These are phyloP conservation scores for Drosophila basisetae DNA, from an alignment of 2,888 invertebrate species.

Conservation along the genomic window DNA sequence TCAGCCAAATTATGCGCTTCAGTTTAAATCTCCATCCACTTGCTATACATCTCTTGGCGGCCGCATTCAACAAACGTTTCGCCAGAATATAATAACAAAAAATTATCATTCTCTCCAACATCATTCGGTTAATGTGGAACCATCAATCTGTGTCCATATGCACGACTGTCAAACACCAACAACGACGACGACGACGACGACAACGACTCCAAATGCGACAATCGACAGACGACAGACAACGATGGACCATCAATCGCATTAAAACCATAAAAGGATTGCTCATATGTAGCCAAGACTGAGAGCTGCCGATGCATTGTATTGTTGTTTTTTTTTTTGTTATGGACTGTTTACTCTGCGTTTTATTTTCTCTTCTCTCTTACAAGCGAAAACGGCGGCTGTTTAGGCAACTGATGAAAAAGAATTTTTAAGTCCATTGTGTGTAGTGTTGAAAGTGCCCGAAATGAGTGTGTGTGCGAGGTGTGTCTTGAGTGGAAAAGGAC, in stretches of 20 bases:
- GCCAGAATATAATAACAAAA: constrained; percentile 74
- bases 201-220: constrained; percentile 13
- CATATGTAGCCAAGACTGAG: constrained; percentile 66
- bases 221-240: constrained; percentile 24
- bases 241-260: constrained; percentile 82
- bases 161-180: constrained; percentile 83
- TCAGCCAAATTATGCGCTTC: constrained; percentile 70
- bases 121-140: constrained; percentile 79
- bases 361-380: constrained; percentile 33
- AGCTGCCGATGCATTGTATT: constrained; percentile 41
- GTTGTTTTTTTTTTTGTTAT: constrained; percentile 46
- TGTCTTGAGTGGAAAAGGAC: constrained; percentile 74
- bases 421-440: constrained; percentile 76
- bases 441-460: constrained; percentile 56
- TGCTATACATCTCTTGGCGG: constrained; percentile 32
- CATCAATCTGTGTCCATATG: constrained; percentile 82
- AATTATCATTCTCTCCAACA: constrained; percentile 80
- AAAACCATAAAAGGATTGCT: constrained; percentile 83
- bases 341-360: constrained; percentile 29
- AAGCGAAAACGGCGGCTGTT: constrained; percentile 44
- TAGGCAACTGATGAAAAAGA: constrained; percentile 70
- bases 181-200: constrained; percentile 40
- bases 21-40: constrained; percentile 53
- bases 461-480: constrained; percentile 31
- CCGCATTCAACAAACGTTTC: constrained; percentile 32